Evolutionary conservation across 2,113 vertebrate genomes (phyloP).

Genomic region (Origma solitaria): DNA sequence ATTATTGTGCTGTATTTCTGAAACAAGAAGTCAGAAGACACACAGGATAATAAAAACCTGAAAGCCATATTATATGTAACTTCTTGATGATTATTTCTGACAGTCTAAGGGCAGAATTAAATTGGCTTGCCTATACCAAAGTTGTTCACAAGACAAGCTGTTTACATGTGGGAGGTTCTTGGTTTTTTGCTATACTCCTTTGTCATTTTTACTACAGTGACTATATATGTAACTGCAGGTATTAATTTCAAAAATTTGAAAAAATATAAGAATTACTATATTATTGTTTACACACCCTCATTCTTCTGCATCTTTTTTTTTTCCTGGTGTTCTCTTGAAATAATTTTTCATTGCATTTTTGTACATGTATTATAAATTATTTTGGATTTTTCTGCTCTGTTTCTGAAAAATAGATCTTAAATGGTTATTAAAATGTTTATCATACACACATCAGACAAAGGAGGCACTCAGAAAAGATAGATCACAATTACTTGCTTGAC

Average conservation of each 20-base stretch:
- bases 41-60: background rate
- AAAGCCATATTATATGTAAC: background rate
- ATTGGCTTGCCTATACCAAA: background rate
- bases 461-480: background rate
- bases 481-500: background rate
- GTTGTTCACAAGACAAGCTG: background rate
- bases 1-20: background rate
- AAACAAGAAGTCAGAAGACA: background rate
- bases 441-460: background rate
- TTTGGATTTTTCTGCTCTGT: background rate
- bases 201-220: background rate
- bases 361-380: background rate
- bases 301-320: background rate
- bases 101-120: background rate
- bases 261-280: background rate
- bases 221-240: background rate
- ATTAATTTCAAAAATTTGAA: background rate
- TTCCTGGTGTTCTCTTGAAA: background rate
- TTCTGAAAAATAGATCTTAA: background rate
- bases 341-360: background rate
- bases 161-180: background rate
- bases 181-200: background rate
- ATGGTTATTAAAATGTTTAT: background rate
- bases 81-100: background rate
- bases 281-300: background rate